Evolutionary conservation across 2,888 invertebrate species (phyloP).

Genomic region (Trissoscelio sp.): DNA sequence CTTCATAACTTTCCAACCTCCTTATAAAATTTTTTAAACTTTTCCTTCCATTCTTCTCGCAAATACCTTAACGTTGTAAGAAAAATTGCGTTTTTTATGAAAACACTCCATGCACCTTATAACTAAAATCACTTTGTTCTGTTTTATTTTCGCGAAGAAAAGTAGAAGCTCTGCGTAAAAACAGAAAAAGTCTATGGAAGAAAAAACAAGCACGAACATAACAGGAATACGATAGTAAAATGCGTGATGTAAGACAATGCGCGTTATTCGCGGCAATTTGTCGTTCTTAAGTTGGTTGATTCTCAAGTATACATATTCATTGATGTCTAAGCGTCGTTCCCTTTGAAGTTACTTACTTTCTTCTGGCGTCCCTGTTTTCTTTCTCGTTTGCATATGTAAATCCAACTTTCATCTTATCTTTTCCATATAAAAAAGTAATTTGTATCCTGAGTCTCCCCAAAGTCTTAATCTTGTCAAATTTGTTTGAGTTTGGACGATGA

Average conservation of each 20-base stretch:
- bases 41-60: slow-evolving; percentile 13
- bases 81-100: slow-evolving; percentile 37
- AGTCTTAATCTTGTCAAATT: slow-evolving; percentile 40
- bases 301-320: slow-evolving; percentile 52
- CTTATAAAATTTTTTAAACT: slow-evolving; percentile 22
- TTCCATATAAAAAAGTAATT: slow-evolving; percentile 45
- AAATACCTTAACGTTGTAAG: slow-evolving; percentile 31
- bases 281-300: slow-evolving; percentile 22
- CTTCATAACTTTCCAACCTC: slow-evolving; percentile 27
- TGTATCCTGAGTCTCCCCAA: slow-evolving; percentile 15
- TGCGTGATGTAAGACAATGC: slow-evolving; percentile 4
- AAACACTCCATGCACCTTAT: slow-evolving; percentile 12
- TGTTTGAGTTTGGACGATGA: slow-evolving; percentile 21
- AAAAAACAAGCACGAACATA: neutral
- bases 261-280: slow-evolving; percentile 33
- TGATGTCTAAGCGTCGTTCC: slow-evolving; percentile 19
- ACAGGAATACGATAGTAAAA: neutral
- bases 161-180: neutral
- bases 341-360: slow-evolving; percentile 56
- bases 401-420: slow-evolving; percentile 34
- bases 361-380: slow-evolving; percentile 31
- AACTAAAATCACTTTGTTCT: slow-evolving; percentile 30
- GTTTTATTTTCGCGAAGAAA: slow-evolving; percentile 22
- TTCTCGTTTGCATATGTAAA: slow-evolving; percentile 55
- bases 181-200: neutral